Evolutionary conservation across 2,113 vertebrate genomes (phyloP).

Genomic region (Poeciliopsis retropinna): DNA sequence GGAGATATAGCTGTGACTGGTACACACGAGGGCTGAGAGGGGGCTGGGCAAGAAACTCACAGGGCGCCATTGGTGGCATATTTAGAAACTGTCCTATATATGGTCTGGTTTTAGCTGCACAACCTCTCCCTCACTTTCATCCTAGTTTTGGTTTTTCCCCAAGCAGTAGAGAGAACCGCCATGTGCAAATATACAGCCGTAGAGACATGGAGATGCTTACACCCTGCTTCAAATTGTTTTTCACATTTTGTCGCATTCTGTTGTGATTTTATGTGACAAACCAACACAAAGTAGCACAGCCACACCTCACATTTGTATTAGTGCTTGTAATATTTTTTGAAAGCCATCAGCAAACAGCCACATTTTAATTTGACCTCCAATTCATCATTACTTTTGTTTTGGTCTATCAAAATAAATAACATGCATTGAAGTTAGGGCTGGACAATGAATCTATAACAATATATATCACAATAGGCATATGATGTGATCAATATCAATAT

Average conservation of each 20-base stretch:
- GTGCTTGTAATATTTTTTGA: too few relatives aligned
- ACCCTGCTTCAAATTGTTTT: background rate
- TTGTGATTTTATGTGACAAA: background rate
- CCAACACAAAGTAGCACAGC: background rate
- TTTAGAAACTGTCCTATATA: constrained; percentile 85
- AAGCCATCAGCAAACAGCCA: too few relatives aligned
- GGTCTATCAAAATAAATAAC: too few relatives aligned
- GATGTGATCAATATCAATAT: too few relatives aligned
- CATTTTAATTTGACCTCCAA: too few relatives aligned
- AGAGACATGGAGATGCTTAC: background rate
- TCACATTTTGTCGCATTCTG: background rate
- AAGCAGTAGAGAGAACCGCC: constrained; percentile 12
- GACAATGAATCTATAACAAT: too few relatives aligned
- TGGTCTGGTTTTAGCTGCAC: constrained; percentile 59
- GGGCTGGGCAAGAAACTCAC: constrained; percentile 60
- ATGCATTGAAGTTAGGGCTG: too few relatives aligned
- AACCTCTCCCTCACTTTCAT: constrained; percentile 62
- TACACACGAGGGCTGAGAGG: constrained; percentile 59
- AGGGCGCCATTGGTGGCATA: constrained; percentile 69
- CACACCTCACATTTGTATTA: too few relatives aligned
- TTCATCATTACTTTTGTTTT: too few relatives aligned
- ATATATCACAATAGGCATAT: too few relatives aligned
- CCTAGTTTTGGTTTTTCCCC: constrained; percentile 69
- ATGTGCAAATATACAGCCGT: background rate
- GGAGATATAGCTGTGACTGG: constrained; percentile 33